Evolutionary conservation across 2,113 vertebrate species (phyloP), one percentile per base, ranked within the genome.

Genomic region (Speoplatyrhinus poulsoni): DNA sequence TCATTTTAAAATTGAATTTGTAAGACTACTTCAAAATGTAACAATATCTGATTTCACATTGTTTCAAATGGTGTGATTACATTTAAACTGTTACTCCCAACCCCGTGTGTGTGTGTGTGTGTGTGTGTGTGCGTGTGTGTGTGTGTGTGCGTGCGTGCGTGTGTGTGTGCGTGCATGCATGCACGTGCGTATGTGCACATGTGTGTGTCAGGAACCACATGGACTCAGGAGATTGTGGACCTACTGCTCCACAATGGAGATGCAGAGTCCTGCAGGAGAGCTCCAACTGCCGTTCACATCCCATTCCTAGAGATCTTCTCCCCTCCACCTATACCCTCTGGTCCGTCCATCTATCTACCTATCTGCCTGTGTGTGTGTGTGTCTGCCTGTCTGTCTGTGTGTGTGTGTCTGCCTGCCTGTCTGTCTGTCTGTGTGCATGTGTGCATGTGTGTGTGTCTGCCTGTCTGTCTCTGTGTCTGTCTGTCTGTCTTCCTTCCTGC

Each of bases 151-250:
- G 6, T 54, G 52, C 15, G 52, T 54, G 36, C 26, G 11, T 54
- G 52, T n/a, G 52, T 16, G 15, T 54, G 52, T 54, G 52, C 17
- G 36, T 41, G 36, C 3, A 19, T 19, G 19, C 19, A 19, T 19
- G 19, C 19, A 1, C n/a, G 55, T 15, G 54, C 46, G 17, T 19
- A 6, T 41, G 36, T 63, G 48, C 78, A 53, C 0, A 1, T 75
- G 32, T 67, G 13, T 76, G 26, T 72, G 62, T 15, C 32, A 96
- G 94, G 95, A 15, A 95, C 93, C 47, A 95, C 93, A 0, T 95
- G 94, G 94, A 91, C 89, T 1, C 95, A 95, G 78, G 93, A 95
- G 79, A 94, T 95, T 53, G 75, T 95, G 3, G 94, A 95, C 69
- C 84, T 93, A 72, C 87, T 95, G 60, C 61, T 83, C 50, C 83